Evolutionary conservation across 2,888 invertebrate genomes (phyloP).

Genomic region (Minunthozetes semirufus): DNA sequence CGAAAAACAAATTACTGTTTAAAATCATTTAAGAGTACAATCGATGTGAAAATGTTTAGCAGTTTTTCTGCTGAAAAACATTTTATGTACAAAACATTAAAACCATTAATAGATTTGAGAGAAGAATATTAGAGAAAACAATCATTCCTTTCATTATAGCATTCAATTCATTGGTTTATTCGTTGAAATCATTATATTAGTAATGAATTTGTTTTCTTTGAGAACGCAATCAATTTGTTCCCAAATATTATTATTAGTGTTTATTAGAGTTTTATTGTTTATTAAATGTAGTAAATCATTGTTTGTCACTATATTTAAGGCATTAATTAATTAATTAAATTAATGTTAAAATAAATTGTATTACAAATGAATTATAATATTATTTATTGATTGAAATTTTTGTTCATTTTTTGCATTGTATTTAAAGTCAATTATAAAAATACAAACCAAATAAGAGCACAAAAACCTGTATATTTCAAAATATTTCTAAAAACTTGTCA

Average conservation of each 20-base stretch:
- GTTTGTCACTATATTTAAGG: neutral
- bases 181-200: neutral
- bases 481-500: too few species aligned
- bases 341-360: neutral
- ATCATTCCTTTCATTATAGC: slow-evolving; percentile 10
- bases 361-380: neutral
- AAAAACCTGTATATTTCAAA: too few species aligned
- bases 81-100: slow-evolving; percentile 20
- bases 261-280: neutral
- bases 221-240: neutral
- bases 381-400: neutral
- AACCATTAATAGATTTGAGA: neutral
- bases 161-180: slow-evolving; percentile 1
- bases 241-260: neutral
- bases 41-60: neutral
- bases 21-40: slow-evolving; percentile 19
- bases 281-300: neutral
- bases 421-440: neutral
- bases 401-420: neutral
- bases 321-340: slow-evolving; percentile 12
- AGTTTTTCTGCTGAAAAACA: neutral
- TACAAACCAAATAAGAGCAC: neutral
- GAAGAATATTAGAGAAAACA: neutral
- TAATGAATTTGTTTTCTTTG: neutral
- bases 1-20: neutral